phyloP scores from a whole-genome alignment of 2,113 vertebrate genomes.

The Bagarius yarrelli region DNA sequence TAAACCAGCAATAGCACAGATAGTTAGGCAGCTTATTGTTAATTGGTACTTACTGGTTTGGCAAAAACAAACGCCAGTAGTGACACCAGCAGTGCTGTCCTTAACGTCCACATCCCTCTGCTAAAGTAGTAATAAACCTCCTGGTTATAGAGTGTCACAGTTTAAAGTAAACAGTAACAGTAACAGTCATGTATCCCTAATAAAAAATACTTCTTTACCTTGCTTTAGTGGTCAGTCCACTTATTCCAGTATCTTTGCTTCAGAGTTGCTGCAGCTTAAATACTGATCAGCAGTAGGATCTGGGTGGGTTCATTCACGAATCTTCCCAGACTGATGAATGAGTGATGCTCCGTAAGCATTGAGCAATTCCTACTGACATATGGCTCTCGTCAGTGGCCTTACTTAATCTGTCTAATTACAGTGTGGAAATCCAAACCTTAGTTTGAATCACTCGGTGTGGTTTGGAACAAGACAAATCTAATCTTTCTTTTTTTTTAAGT shows the following conservation, averaged over 20 bases:
- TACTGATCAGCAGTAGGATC: slow-evolving; percentile 26
- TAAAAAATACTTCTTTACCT: slow-evolving; percentile 37
- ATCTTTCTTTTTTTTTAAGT: no score
- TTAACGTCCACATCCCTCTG: slow-evolving; percentile 45
- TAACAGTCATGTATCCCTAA: background rate
- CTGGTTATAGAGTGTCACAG: background rate
- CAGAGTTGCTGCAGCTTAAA: slow-evolving; percentile 28
- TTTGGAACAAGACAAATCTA: slow-evolving; percentile 21
- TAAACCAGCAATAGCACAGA: background rate
- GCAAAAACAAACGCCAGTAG: slow-evolving; percentile 38
- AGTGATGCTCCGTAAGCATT: slow-evolving; percentile 23
- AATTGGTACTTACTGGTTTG: slow-evolving; percentile 48
- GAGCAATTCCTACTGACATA: slow-evolving; percentile 29
- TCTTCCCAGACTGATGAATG: slow-evolving; percentile 6
- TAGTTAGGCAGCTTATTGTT: background rate
- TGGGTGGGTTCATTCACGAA: slow-evolving; percentile 27
- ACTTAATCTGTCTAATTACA: slow-evolving; percentile 28
- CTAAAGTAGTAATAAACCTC: background rate
- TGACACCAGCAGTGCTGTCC: slow-evolving; percentile 35
- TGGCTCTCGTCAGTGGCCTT: background rate
- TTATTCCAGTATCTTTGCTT: background rate
- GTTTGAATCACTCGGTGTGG: slow-evolving; percentile 29
- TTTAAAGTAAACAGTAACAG: background rate
- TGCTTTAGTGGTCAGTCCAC: slow-evolving; percentile 9
- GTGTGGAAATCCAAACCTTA: slow-evolving; percentile 29